phyloP scores from a whole-genome alignment of 2,888 invertebrate genomes.

The Acanthacorydalis orientalis region DNA sequence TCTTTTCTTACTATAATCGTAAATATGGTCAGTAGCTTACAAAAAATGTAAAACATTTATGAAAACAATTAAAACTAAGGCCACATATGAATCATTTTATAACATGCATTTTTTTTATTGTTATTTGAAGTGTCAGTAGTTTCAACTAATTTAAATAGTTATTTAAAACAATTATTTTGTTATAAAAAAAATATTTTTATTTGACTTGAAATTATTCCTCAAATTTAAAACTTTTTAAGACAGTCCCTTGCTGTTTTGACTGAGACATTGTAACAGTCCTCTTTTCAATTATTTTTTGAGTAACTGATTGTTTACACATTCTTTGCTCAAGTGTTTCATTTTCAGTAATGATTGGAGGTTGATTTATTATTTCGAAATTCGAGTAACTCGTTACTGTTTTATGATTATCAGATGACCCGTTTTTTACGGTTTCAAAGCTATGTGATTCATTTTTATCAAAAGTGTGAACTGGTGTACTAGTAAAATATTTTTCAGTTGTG shows the following conservation, averaged over 20 bases:
- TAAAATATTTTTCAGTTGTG: conserved; percentile 22
- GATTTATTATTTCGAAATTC: conserved; percentile 21
- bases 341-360: conserved; percentile 25
- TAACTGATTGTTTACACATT: conserved; percentile 48
- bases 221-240: conserved; percentile 25
- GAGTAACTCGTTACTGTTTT: conserved; percentile 15
- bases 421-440: conserved; percentile 17
- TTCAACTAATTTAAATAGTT: no score
- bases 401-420: conserved; percentile 12
- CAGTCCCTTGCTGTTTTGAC: conserved; percentile 24
- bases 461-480: conserved; percentile 16
- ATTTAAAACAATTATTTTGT: no score
- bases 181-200: no score
- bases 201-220: conserved; percentile 11
- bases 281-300: conserved; percentile 48
- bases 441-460: conserved; percentile 14
- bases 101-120: no score
- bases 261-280: conserved; percentile 48
- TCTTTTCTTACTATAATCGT: no score
- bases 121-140: no score
- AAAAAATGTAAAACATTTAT: no score
- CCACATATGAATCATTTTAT: no score
- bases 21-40: no score
- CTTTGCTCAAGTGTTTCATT: conserved; percentile 44
- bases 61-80: no score